phyloP scores from a whole-genome alignment of 2,888 invertebrate species.

The Zaprionus obscuricornis region DNA sequence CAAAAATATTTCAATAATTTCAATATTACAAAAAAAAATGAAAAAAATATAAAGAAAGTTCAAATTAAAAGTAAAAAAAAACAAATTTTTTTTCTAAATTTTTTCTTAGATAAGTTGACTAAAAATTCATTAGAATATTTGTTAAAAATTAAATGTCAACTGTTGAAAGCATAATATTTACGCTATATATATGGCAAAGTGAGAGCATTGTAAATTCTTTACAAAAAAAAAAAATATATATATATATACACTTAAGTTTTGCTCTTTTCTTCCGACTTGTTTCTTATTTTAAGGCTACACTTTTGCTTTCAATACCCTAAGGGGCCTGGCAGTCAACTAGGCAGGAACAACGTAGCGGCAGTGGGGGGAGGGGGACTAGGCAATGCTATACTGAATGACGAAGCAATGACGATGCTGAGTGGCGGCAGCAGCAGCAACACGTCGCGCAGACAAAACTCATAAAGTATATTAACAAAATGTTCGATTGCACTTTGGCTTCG shows the following conservation, averaged over 20 bases:
- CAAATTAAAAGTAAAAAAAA: no score
- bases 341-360: not conserved
- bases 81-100: no score
- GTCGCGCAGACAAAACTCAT: conserved; percentile 65
- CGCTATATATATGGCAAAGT: not conserved
- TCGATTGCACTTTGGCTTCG: conserved; percentile 71
- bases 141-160: no score
- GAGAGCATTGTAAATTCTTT: conserved; percentile 9
- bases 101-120: no score
- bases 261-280: conserved; percentile 1
- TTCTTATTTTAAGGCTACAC: conserved; percentile 24
- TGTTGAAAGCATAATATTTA: no score
- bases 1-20: no score
- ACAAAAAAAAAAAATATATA: no score
- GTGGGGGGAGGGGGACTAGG: not conserved
- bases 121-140: no score
- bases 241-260: no score
- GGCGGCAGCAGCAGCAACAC: conserved; percentile 46
- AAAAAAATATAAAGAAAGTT: no score
- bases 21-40: no score
- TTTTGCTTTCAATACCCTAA: conserved; percentile 44
- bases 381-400: no score
- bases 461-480: conserved; percentile 74
- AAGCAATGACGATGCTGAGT: not conserved
- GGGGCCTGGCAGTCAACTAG: conserved; percentile 5